phyloP scores from a whole-genome alignment of 2,797 vertebrate genomes.

The Syndactyla subalaris region DNA sequence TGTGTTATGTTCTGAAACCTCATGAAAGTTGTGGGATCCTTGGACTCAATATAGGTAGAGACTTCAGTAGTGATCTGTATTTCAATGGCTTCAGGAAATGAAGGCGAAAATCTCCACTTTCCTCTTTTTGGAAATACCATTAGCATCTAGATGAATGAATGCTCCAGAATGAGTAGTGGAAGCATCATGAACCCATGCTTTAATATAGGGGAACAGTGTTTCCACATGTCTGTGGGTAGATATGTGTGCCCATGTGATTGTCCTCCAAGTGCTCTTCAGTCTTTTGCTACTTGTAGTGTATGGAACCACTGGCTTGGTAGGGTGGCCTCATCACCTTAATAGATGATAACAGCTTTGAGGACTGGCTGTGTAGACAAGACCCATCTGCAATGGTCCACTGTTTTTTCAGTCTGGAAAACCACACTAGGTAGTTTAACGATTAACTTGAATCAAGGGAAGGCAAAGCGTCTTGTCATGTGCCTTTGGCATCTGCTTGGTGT shows the following conservation, averaged over 20 bases:
- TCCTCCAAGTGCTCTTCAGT: neutral
- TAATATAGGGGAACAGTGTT: neutral
- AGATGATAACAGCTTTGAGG: neutral
- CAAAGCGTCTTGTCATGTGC: neutral
- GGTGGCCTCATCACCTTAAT: neutral
- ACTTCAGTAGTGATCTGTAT: neutral
- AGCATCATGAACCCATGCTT: neutral
- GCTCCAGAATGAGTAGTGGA: neutral
- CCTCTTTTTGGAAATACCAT: neutral
- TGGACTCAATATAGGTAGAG: neutral
- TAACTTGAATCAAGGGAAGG: neutral
- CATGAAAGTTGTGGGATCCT: neutral
- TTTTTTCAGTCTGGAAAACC: neutral
- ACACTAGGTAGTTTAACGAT: neutral
- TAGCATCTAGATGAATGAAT: neutral
- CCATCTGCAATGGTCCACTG: neutral
- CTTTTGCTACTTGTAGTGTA: rapidly evolving
- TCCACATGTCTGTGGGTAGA: neutral
- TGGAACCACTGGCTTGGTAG: neutral
- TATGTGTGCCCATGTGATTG: neutral
- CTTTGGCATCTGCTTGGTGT: neutral
- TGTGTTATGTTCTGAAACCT: neutral
- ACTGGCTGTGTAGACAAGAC: neutral
- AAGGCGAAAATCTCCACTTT: neutral
- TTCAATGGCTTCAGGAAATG: neutral